Evolutionary conservation across 2,797 vertebrate genomes (phyloP).

Genomic region (Hoplostethus atlanticus): DNA sequence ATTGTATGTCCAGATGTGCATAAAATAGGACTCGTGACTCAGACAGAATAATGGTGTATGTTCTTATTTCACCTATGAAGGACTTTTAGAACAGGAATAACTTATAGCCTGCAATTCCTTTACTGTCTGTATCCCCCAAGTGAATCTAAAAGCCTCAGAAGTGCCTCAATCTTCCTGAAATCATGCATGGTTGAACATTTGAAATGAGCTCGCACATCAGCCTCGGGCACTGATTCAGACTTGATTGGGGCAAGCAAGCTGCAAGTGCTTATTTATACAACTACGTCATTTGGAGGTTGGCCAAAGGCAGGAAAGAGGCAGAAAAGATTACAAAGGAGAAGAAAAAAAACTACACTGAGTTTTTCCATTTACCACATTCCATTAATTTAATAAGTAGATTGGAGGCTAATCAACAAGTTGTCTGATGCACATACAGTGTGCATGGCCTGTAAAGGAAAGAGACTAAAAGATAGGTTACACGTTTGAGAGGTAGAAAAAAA

Average conservation of each 20-base stretch:
- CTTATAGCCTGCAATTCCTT: conserved; percentile 70
- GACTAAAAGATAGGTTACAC: conserved; percentile 69
- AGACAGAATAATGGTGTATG: conserved; percentile 45
- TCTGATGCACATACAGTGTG: conserved; percentile 73
- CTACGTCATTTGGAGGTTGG: conserved; percentile 91
- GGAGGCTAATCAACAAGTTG: conserved; percentile 92
- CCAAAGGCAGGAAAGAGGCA: conserved; percentile 83
- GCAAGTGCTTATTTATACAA: conserved; percentile 93
- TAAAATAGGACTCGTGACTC: conserved; percentile 28
- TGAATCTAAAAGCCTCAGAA: conserved; percentile 79
- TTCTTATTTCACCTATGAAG: conserved; percentile 43
- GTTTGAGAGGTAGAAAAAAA: conserved; percentile 63
- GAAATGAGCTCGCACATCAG: conserved; percentile 94
- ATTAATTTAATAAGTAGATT: conserved; percentile 85
- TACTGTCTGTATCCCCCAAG: conserved; percentile 59
- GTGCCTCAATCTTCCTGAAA: conserved; percentile 84
- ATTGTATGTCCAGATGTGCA: conserved; percentile 44
- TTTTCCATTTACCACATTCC: conserved; percentile 72
- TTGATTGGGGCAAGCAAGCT: conserved; percentile 95
- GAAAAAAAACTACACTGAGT: conserved; percentile 48
- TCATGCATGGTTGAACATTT: conserved; percentile 93
- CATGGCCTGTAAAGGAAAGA: conserved; percentile 74
- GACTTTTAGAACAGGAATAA: conserved; percentile 32
- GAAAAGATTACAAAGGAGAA: conserved; percentile 52
- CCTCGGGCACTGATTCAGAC: conserved; percentile 93